Evolutionary conservation across 1,140 invertebrate genomes (phyloP).

Genomic region (Atta texana): DNA sequence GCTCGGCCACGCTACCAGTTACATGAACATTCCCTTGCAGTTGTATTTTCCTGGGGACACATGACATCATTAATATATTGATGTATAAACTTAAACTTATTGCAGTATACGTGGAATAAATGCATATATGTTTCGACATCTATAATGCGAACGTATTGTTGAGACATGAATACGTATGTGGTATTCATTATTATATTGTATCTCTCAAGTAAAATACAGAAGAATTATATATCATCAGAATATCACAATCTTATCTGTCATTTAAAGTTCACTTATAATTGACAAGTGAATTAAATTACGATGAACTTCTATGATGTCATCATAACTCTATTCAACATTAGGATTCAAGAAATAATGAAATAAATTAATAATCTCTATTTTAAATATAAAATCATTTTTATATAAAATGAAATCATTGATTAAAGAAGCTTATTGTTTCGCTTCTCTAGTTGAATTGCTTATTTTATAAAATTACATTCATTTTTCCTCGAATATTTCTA

Average conservation of each 20-base stretch:
- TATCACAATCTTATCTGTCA: too few species aligned
- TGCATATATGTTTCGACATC: neutral
- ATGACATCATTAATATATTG: neutral
- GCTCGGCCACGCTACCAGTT: conserved; percentile 78
- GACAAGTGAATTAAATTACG: too few species aligned
- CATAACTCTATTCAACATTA: too few species aligned
- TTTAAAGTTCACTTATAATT: too few species aligned
- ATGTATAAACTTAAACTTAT: neutral
- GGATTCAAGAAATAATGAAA: conserved; percentile 16
- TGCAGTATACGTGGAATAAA: neutral
- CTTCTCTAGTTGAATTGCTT: neutral
- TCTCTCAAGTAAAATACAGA: too few species aligned
- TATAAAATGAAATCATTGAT: neutral
- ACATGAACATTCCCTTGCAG: accelerated
- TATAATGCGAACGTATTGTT: too few species aligned
- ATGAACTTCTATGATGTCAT: too few species aligned
- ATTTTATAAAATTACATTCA: conserved; percentile 1
- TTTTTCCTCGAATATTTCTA: neutral
- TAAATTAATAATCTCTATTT: neutral
- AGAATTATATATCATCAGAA: too few species aligned
- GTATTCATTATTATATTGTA: neutral
- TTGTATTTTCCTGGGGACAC: neutral
- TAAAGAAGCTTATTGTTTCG: neutral
- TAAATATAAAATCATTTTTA: neutral
- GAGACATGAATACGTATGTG: neutral